These are phyloP conservation scores for Glossosoma conforme DNA, from an alignment of 1,140 invertebrate genomes.

Conservation along the genomic window DNA sequence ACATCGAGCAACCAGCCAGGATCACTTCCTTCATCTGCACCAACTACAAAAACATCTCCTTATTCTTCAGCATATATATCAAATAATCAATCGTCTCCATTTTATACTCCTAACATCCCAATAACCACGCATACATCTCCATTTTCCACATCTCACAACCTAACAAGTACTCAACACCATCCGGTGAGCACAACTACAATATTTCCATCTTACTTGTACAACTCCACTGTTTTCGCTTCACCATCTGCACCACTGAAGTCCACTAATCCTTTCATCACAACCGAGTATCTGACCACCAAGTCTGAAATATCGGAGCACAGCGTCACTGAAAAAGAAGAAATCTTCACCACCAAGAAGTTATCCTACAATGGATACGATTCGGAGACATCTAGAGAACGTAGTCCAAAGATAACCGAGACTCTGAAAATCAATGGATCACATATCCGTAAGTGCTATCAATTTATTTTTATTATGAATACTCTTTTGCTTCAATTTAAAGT, in stretches of 20 bases:
- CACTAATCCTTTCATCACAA: constrained; percentile 23
- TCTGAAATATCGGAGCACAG: constrained; percentile 41
- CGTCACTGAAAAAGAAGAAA: constrained; percentile 45
- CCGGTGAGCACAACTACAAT: constrained; percentile 1
- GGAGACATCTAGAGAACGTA: constrained; percentile 6
- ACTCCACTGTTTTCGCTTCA: constrained; percentile 6
- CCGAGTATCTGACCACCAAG: constrained; percentile 29
- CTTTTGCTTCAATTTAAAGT: too few relatives aligned
- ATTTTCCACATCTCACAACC: constrained; percentile 1
- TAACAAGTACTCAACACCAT: not conserved
- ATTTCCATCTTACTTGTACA: constrained; percentile 12
- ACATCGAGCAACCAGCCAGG: too few relatives aligned
- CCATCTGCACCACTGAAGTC: constrained; percentile 14
- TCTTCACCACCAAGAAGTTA: constrained; percentile 47
- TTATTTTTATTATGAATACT: too few relatives aligned
- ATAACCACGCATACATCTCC: constrained; percentile 2
- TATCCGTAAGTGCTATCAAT: constrained; percentile 24
- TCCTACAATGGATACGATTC: constrained; percentile 35
- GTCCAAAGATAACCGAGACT: constrained; percentile 6
- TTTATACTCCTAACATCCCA: not conserved
- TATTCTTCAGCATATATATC: constrained; percentile 3
- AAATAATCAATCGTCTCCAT: constrained; percentile 11
- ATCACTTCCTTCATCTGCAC: constrained; percentile 2
- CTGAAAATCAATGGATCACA: constrained; percentile 20
- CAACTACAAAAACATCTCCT: constrained; percentile 2